phyloP scores from a whole-genome alignment of 2,888 invertebrate genomes.

The Zaprionus obscuricornis region DNA sequence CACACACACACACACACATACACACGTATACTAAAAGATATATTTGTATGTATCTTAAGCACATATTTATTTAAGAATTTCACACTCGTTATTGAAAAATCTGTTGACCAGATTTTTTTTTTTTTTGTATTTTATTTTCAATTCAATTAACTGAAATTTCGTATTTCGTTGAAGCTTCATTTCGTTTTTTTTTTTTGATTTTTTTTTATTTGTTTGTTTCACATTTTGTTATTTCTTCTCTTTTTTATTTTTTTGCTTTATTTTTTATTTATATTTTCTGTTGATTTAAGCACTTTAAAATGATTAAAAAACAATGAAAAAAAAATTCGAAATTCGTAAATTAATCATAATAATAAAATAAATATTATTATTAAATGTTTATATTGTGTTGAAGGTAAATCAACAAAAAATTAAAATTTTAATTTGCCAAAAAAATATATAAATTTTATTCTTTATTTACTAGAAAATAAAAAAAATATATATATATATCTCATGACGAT shows the following conservation, averaged over 20 bases:
- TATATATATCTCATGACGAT: no score
- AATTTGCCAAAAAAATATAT: no score
- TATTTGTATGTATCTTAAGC: conserved; percentile 32
- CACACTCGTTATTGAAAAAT: conserved; percentile 71
- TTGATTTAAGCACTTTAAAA: background rate
- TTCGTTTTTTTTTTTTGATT: conserved; percentile 6
- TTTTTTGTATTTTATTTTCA: conserved; percentile 34
- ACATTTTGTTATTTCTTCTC: no score
- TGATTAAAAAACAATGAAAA: no score
- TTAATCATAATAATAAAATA: no score
- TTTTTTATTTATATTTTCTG: conserved; percentile 3
- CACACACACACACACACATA: conserved; percentile 13
- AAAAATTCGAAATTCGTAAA: no score
- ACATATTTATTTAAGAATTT: conserved; percentile 71
- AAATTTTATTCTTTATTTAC: no score
- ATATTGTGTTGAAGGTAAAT: no score
- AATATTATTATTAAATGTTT: no score
- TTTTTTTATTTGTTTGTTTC: conserved; percentile 17
- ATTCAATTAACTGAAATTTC: conserved; percentile 59
- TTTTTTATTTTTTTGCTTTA: conserved; percentile 13
- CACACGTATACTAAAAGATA: background rate
- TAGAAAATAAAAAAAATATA: no score
- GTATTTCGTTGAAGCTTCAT: conserved; percentile 41
- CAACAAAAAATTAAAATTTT: no score
- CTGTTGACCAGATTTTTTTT: conserved; percentile 72